Evolutionary conservation across 1,140 invertebrate genomes (phyloP), one percentile per base, ranked within the genome.

Genomic region (Pseudomyrmex flavicornis): DNA sequence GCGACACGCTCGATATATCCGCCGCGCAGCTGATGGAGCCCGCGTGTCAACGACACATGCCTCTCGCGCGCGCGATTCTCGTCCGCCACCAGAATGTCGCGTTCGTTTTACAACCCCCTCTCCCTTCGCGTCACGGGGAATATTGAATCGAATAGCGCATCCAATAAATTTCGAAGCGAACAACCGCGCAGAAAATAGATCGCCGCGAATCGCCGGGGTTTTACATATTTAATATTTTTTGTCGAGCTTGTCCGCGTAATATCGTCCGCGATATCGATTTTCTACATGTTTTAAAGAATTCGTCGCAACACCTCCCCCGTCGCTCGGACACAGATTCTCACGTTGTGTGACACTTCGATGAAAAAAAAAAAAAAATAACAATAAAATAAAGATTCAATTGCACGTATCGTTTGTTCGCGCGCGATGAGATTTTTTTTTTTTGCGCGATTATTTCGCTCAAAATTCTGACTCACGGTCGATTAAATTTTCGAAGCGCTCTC

Each of bases 41-140:
- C 35, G 35, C 35, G 63, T 65, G 62, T 75, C 59, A 52, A 46
- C 15, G 15, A 66, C 22, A 66, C n/a, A 46, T 75, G 46, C 13
- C n/a, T 75, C 73, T 20, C 63, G 65, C 5, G n/a, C 44, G 10
- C 26, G 62, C 22, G 22, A 26, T 3, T 5, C 26, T 8, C 59
- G 5, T 35, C 5, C 35, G 7, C 5, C 7, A 35, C 5, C 10
- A 44, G 59, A 63, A 76, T 76, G 61, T 7, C 5, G 35, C n/a
- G 46, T 20, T 0, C 48, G 61, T 12, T 13, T 35, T 76, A 48
- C 46, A 75, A 75, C n/a, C 48, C 35, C 17, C 17, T 17, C 17
- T 0, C 17, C 17, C 17, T 17, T 17, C 17, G 35, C 5, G 35
- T 35, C 35, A 26, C 20, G 9, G 9, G n/a, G 3, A 26, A 26